Evolutionary conservation across 2,113 vertebrate genomes (phyloP).

Genomic region (Chamaetylas fuelleborni): DNA sequence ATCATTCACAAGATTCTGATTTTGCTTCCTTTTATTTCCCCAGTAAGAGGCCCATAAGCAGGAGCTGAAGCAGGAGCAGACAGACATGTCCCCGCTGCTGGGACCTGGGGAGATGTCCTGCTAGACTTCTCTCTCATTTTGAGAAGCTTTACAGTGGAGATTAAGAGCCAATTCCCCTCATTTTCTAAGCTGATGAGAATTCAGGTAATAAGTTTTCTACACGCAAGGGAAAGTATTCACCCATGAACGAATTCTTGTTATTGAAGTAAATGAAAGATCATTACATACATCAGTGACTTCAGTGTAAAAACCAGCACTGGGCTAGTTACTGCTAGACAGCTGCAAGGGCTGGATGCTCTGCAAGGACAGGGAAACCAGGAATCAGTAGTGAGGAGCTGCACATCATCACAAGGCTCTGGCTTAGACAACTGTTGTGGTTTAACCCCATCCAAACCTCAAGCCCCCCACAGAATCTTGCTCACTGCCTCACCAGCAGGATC

Average conservation of each 20-base stretch:
- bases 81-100: background rate
- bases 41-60: background rate
- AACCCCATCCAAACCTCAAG: background rate
- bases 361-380: background rate
- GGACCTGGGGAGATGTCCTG: background rate
- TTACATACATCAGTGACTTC: background rate
- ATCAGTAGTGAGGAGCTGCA: background rate
- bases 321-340: background rate
- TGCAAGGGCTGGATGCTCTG: background rate
- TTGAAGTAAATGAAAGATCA: background rate
- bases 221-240: background rate
- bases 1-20: background rate
- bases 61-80: background rate
- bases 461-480: fast-evolving
- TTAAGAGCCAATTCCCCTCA: background rate
- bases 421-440: background rate
- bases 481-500: background rate
- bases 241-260: background rate
- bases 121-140: background rate
- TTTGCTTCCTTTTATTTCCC: background rate
- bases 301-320: background rate
- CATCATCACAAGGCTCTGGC: background rate
- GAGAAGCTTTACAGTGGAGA: background rate
- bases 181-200: conserved; percentile 14
- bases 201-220: background rate